Evolutionary conservation across 1,140 invertebrate species (phyloP).

Genomic region (Mesaphorura yosii): DNA sequence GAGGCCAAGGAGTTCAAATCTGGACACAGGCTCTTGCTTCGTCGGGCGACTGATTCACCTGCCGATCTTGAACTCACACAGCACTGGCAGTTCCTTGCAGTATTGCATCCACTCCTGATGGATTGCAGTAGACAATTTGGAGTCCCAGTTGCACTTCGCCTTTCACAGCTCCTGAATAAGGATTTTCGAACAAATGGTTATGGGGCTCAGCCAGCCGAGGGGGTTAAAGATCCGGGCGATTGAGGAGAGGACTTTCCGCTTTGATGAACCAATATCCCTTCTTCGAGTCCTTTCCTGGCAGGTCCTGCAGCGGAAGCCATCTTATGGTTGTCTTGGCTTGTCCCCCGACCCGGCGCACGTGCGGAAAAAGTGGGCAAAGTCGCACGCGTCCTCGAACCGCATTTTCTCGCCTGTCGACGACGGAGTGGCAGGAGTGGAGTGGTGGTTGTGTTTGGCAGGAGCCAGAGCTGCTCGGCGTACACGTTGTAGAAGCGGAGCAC

Average conservation of each 20-base stretch:
- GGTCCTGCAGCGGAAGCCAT: too few relatives aligned
- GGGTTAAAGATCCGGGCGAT: conserved; percentile 29
- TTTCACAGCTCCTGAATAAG: conserved; percentile 29
- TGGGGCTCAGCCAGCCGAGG: conserved; percentile 17
- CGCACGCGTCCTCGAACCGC: too few relatives aligned
- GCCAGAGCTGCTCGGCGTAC: too few relatives aligned
- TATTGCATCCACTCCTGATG: conserved; percentile 23
- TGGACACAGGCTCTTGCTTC: not conserved
- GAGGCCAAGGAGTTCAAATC: conserved; percentile 1
- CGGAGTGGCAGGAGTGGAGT: too few relatives aligned
- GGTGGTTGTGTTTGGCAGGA: too few relatives aligned
- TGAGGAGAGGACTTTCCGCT: conserved; percentile 20
- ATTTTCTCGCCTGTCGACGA: too few relatives aligned
- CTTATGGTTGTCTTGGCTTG: too few relatives aligned
- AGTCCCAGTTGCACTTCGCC: conserved; percentile 18
- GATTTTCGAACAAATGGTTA: conserved; percentile 23
- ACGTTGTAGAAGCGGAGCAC: too few relatives aligned
- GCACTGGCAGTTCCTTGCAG: not conserved
- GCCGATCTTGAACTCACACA: not conserved
- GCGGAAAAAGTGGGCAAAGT: too few relatives aligned
- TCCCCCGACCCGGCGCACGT: too few relatives aligned
- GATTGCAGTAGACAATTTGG: conserved; percentile 12
- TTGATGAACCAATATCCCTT: too few relatives aligned
- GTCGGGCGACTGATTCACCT: not conserved
- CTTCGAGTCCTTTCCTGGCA: too few relatives aligned